These are phyloP conservation scores for Dermatemys mawii DNA, from an alignment of 2,113 vertebrate genomes.

Conservation along the genomic window DNA sequence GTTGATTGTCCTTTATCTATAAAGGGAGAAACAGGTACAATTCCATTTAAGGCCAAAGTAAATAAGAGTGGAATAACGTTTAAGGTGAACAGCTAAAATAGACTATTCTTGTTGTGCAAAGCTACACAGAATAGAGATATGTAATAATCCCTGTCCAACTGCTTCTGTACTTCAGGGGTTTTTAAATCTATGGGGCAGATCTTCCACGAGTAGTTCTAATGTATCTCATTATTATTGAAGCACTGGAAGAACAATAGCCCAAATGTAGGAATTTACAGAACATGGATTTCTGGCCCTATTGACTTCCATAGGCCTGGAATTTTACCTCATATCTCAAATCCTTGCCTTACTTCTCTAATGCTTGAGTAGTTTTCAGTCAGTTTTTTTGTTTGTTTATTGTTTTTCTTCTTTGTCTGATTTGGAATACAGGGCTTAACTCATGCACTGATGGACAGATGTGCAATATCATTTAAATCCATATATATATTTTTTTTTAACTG, in stretches of 20 bases:
- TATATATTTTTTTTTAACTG: neutral
- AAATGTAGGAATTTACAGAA: neutral
- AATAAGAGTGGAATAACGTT: neutral
- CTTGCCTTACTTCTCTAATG: accelerated
- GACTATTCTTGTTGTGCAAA: neutral
- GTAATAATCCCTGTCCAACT: neutral
- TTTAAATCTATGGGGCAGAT: neutral
- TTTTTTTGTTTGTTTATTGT: neutral
- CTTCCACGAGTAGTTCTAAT: neutral
- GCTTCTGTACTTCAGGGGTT: neutral
- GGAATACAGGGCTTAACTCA: neutral
- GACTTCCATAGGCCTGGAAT: neutral
- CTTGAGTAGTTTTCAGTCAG: neutral
- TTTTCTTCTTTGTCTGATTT: neutral
- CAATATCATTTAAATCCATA: neutral
- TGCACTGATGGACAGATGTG: neutral
- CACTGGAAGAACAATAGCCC: neutral
- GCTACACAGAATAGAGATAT: neutral
- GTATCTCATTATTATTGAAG: neutral
- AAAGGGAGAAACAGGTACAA: neutral
- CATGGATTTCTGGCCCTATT: neutral
- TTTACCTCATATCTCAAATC: neutral
- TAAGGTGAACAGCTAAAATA: neutral
- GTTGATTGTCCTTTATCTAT: neutral
- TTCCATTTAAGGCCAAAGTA: neutral